Conservation (phyloP, 2,113 vertebrate species). For the Bombycilla garrulus region DNA sequence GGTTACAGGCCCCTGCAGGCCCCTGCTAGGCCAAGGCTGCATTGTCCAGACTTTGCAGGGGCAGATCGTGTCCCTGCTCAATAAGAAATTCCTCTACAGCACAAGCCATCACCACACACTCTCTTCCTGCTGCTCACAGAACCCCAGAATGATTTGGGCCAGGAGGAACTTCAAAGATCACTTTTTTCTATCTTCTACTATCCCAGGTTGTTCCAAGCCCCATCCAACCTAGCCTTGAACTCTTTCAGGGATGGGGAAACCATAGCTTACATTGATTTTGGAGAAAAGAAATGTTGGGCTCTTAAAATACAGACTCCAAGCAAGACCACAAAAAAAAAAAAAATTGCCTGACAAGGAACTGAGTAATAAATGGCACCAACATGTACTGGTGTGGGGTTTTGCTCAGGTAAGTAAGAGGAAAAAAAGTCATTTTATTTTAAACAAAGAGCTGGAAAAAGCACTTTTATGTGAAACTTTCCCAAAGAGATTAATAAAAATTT, state of each 20-base stretch:
- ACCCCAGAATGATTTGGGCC: rapidly evolving
- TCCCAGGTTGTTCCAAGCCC: not conserved
- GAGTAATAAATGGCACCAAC: not conserved
- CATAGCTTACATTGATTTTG: not conserved
- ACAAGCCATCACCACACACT: not conserved
- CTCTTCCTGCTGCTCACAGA: not conserved
- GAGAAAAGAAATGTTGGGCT: not conserved
- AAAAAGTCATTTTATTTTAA: not conserved
- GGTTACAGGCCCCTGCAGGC: too few species aligned
- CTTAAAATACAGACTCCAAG: not conserved
- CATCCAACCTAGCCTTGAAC: not conserved
- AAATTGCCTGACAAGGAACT: not conserved
- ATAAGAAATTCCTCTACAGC: too few species aligned
- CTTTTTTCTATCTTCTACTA: too few species aligned
- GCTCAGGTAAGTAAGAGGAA: not conserved
- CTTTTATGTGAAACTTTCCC: not conserved
- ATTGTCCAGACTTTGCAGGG: too few species aligned
- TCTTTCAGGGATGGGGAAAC: not conserved
- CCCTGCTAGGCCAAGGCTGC: too few species aligned
- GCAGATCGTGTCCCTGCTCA: too few species aligned
- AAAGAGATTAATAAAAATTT: not conserved
- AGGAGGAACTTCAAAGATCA: not conserved
- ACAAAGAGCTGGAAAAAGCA: not conserved
- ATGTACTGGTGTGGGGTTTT: not conserved
- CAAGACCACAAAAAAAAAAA: not conserved